Conservation (phyloP, 2,113 vertebrate species). For the Phyllostomus discolor region DNA sequence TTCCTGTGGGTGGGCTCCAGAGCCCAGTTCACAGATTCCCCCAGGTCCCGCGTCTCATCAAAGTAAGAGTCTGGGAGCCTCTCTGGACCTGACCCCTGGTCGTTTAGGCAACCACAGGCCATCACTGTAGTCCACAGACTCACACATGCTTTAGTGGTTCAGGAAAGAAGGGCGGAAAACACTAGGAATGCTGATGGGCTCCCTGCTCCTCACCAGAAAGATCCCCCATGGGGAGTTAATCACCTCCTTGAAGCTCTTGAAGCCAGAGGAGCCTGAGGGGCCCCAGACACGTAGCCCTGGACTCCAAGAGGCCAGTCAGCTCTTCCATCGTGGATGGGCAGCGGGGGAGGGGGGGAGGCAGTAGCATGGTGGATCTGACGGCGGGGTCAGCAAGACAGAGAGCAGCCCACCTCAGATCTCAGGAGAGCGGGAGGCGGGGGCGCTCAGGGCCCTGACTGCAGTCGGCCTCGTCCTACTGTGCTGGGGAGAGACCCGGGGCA, state of each 20-base stretch:
- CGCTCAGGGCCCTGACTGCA: background rate
- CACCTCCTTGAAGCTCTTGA: conserved; percentile 9
- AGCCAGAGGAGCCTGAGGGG: background rate
- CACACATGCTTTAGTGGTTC: background rate
- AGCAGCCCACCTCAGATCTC: background rate
- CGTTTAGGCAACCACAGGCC: background rate
- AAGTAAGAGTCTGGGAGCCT: background rate
- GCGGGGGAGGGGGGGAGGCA: background rate
- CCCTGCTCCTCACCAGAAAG: background rate
- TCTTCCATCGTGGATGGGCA: background rate
- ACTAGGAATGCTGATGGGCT: background rate
- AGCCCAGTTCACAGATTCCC: background rate
- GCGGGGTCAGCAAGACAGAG: background rate
- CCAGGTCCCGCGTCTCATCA: background rate
- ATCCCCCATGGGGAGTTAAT: background rate
- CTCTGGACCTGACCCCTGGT: background rate
- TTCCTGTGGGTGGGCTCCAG: background rate
- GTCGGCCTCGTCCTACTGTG: background rate
- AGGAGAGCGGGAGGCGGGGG: background rate
- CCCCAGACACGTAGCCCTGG: background rate
- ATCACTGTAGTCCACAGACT: background rate
- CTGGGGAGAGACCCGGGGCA: background rate
- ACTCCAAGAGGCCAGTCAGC: background rate
- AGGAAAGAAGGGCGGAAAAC: background rate
- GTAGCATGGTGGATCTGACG: background rate